Percentiles rank a stretch among this genome's conserved stretches.
Evolutionary conservation across 2,888 invertebrate species (phyloP).

Genomic region (Iselma pallidipennis): DNA sequence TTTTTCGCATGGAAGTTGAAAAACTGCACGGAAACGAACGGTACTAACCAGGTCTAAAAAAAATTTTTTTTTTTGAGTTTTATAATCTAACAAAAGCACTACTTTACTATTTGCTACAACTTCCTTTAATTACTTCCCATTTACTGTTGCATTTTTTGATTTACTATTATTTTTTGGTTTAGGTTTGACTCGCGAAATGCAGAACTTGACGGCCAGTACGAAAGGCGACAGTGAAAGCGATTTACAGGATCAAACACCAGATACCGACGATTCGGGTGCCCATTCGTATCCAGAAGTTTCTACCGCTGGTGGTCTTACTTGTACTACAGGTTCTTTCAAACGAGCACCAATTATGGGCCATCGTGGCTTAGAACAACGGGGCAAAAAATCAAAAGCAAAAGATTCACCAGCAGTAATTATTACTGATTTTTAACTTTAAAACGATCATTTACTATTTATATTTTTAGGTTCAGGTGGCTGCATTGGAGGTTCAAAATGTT

Average conservation of each 20-base stretch:
- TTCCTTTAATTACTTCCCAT: background rate
- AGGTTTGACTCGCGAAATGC: conserved; percentile 58
- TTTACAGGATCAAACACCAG: conserved; percentile 70
- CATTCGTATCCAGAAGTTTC: conserved; percentile 58
- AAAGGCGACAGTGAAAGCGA: conserved; percentile 71
- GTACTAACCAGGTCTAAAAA: background rate
- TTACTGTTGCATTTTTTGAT: background rate
- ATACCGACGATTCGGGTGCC: conserved; percentile 71
- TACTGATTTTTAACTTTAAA: background rate
- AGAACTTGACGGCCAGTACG: conserved; percentile 57
- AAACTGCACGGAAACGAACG: conserved; percentile 4
- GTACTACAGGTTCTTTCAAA: conserved; percentile 60
- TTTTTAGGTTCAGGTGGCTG: conserved; percentile 78
- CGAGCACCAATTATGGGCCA: conserved; percentile 65
- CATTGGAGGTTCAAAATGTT: conserved; percentile 94
- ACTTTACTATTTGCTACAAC: background rate
- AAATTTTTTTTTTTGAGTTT: no score
- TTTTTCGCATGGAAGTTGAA: conserved; percentile 32
- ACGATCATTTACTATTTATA: background rate
- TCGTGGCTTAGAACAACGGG: conserved; percentile 63
- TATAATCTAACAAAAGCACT: background rate
- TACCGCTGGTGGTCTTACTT: conserved; percentile 57
- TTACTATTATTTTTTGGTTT: conserved; percentile 5
- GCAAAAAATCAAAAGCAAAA: conserved; percentile 63
- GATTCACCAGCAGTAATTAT: conserved; percentile 46